phyloP scores from a whole-genome alignment of 2,113 vertebrate genomes.

The Eidolon helvum region DNA sequence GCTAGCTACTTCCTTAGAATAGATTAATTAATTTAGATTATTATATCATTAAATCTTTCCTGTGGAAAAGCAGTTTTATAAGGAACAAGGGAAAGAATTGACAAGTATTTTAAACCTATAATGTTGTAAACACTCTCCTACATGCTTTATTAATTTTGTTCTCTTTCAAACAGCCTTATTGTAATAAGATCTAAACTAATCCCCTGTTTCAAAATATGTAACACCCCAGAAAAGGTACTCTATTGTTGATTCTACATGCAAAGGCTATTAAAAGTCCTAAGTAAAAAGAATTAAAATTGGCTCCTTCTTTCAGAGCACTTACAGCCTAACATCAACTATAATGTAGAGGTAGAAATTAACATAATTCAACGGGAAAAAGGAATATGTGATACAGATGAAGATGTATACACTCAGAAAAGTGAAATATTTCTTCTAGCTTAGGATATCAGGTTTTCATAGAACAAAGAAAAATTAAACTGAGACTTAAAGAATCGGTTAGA shows the following conservation, averaged over 20 bases:
- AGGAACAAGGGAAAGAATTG: neutral
- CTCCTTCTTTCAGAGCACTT: neutral
- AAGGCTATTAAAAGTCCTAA: neutral
- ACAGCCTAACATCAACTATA: neutral
- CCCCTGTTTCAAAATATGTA: neutral
- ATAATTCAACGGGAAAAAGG: neutral
- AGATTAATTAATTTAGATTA: neutral
- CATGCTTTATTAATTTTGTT: neutral
- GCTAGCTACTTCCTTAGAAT: neutral
- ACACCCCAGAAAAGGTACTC: neutral
- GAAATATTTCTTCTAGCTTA: neutral
- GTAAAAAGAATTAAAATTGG: neutral
- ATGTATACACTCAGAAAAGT: neutral
- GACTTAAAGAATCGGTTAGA: neutral
- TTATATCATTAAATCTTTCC: neutral
- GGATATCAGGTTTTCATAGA: neutral
- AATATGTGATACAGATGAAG: neutral
- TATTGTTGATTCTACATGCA: neutral
- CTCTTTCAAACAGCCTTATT: neutral
- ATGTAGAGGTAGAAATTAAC: neutral
- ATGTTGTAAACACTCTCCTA: neutral
- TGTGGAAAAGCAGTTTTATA: neutral
- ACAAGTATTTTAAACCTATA: neutral
- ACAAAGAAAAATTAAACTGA: neutral
- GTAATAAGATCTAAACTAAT: neutral